phyloP scores from a whole-genome alignment of 2,113 vertebrate genomes.

The Pogonocichla stellata region DNA sequence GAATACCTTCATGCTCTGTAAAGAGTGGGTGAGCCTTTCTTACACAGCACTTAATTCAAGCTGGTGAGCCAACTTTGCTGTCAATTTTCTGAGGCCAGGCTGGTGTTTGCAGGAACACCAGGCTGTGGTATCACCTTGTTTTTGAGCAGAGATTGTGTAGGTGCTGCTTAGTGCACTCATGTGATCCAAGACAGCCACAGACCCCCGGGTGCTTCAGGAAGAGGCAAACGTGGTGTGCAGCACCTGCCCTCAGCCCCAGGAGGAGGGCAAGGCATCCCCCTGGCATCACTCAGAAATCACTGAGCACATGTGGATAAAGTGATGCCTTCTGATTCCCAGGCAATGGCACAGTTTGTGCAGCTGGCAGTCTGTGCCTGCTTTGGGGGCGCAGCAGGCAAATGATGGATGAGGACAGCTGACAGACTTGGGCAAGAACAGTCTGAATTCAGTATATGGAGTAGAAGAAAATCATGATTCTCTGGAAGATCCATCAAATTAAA shows the following conservation, averaged over 20 bases:
- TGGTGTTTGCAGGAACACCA: not conserved
- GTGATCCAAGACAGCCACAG: not conserved
- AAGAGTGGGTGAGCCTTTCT: not conserved
- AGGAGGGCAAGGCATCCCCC: not conserved
- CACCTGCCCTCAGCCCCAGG: no score
- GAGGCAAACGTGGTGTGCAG: not conserved
- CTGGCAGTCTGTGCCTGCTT: not conserved
- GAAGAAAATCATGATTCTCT: not conserved
- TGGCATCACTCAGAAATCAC: not conserved
- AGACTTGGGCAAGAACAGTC: not conserved
- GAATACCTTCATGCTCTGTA: not conserved
- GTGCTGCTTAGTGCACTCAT: not conserved
- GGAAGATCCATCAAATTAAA: not conserved
- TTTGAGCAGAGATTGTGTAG: not conserved
- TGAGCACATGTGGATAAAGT: not conserved
- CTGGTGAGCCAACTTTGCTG: not conserved
- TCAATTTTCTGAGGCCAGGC: not conserved
- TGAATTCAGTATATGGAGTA: not conserved
- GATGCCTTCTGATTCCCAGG: not conserved
- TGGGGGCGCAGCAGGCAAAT: not conserved
- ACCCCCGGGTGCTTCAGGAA: accelerated
- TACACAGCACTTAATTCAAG: not conserved
- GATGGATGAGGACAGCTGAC: not conserved
- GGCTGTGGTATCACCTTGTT: no score
- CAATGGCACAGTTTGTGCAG: no score